Base-by-base conservation (phyloP, 2,888 invertebrate genomes). In the Drosophila acutilabella region DNA sequence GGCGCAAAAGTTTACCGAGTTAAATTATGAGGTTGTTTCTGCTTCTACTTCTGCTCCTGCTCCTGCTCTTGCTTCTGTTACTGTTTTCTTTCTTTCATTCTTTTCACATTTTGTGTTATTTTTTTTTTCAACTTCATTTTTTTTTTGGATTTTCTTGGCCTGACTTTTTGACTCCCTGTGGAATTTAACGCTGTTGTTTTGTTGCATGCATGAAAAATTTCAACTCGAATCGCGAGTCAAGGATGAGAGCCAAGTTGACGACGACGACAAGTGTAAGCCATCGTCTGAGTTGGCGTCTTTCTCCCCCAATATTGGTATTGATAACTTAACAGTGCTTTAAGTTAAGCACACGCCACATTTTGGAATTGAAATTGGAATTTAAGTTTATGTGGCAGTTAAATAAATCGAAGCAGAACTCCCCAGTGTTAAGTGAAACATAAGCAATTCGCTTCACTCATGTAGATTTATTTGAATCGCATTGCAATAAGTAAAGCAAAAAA, bases 11-110 rank as follows among this genome's bases (percentile, higher is more conserved):
- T 84, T 84, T 84, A 83, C 81, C 74, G 77, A 86, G 83, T 80
- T 84, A 84, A 84, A 84, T 86, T 84, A 84, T 84, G 83, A 86
- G 79, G 81, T 86, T 81, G 86, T 85, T 78, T 74, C 75, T 56
- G 62, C 68, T 71, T 48, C 60, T 56, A 40, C 65, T 64, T 30
- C 51, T 64, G 14, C 51, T 74, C 6, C 20, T 20, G 20, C 65
- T 64, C 20, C 51, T 64, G 16, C 51, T 74, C 5, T 23, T 4
- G 80, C 77, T 70, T 67, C 64, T 58, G 50, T 75, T 68, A 52
- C 64, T 58, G 38, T 64, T 59, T 30, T 38, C 38, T 41, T 62
- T 42, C 36, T 54, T 52, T 54, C 59, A 33, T 51, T 20, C 14
- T 16, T 13, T 36, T 13, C 13, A 36, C 36, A 30, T 30, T 30